Evolutionary conservation across 2,888 invertebrate species (phyloP), one percentile per base, ranked within the genome.

Genomic region (Cataglyphis livida): DNA sequence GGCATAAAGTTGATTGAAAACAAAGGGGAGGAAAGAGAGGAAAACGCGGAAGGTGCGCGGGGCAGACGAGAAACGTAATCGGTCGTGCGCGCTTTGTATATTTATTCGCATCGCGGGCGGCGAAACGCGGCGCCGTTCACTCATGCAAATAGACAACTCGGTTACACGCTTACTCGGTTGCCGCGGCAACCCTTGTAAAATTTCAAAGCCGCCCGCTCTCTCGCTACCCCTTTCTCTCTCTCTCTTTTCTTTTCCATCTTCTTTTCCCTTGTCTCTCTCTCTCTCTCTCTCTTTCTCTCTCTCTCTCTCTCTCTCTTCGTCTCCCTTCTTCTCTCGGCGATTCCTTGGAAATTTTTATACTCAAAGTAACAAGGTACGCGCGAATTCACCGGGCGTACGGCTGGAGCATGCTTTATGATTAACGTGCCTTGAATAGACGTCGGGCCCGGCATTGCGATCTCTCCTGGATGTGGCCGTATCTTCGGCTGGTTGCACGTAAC

Each of bases 1-100:
- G 84, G 83, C 84, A 82, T 84, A 85, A 87, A 84, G 84, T 89
- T 85, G 88, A 89, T 87, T 87, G 87, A 89, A 75, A 89, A 87
- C 84, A 87, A 86, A 85, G 74, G 62, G 61, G 48, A 51, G 28
- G 38, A 10, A 5, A 51, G 32, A 41, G 12, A 3, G 62, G 6
- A 12, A 32, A 15, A 28, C 25, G 65, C 10, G n/a, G 61, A 57
- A 9, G 35, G 15, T 9, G 4, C 54, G 65, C 44, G 62, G 35
- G 21, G 54, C 32, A 73, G 38, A 48, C 70, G 73, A 51, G 73
- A 51, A 81, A 65, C 70, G 71, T 83, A 84, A 85, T 88, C 82
- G 79, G 71, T 66, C 25, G 64, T 59, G 81, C 61, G 73, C 74
- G 70, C 54, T 62, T 54, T 71, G 75, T 51, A 85, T 61, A 57